These are phyloP conservation scores for Prunella fulvescens DNA, from an alignment of 2,113 vertebrate genomes.

Conservation along the genomic window DNA sequence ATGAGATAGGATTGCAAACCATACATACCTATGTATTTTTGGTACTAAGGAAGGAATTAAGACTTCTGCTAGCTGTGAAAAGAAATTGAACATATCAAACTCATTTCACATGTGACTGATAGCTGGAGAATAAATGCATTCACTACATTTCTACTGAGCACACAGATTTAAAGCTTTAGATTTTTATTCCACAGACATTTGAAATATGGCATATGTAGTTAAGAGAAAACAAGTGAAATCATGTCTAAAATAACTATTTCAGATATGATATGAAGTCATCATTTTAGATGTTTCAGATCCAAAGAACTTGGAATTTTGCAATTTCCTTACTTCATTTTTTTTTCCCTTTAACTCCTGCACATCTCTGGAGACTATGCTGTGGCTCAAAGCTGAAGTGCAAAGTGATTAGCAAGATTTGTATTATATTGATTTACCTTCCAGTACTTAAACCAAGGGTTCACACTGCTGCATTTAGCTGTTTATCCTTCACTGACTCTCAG, in stretches of 20 bases:
- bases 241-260: not conserved
- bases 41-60: not conserved
- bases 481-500: not conserved
- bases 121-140: not conserved
- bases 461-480: not conserved
- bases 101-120: not conserved
- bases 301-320: not conserved
- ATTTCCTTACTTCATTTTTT: not conserved
- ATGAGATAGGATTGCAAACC: not conserved
- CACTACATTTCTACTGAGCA: not conserved
- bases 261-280: not conserved
- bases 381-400: not conserved
- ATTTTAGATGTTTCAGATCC: not conserved
- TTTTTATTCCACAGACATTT: not conserved
- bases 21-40: not conserved
- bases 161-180: not conserved
- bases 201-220: not conserved
- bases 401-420: constrained; percentile 9
- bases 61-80: not conserved
- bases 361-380: not conserved
- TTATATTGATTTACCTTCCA: constrained; percentile 16
- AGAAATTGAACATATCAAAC: not conserved
- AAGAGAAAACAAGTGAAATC: not conserved
- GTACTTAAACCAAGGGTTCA: not conserved
- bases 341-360: not conserved